phyloP scores from a whole-genome alignment of 2,888 invertebrate species.

The Gnatocerus cornutus region DNA sequence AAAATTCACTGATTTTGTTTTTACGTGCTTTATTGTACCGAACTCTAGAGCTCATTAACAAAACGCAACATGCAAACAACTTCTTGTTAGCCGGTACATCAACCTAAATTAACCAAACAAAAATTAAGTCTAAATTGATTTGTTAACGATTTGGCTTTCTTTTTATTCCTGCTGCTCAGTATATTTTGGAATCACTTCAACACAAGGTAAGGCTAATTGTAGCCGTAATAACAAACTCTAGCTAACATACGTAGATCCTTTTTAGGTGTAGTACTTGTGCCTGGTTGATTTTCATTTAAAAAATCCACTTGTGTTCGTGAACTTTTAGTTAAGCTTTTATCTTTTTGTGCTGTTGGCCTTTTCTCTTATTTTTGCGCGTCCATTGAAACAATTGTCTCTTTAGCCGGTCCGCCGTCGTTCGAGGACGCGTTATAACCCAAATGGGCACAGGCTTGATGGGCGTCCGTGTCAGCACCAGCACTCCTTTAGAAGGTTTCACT shows the following conservation, averaged over 20 bases:
- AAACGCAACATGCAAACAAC: slow-evolving; percentile 42
- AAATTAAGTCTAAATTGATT: slow-evolving; percentile 37
- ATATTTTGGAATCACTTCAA: slow-evolving; percentile 99
- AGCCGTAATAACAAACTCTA: slow-evolving; percentile 47
- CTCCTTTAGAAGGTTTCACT: slow-evolving; percentile 97
- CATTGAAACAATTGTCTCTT: slow-evolving; percentile 26
- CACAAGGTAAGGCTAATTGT: slow-evolving; percentile 89
- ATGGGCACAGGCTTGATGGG: slow-evolving; percentile 96
- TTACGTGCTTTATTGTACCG: slow-evolving; percentile 53
- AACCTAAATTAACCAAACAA: slow-evolving; percentile 33
- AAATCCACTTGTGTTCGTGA: slow-evolving; percentile 69
- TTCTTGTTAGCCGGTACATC: slow-evolving; percentile 44
- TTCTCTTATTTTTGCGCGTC: slow-evolving; percentile 21
- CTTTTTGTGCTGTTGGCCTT: slow-evolving; percentile 53
- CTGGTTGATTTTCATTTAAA: slow-evolving; percentile 51
- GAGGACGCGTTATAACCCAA: slow-evolving; percentile 93
- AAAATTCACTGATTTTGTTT: slow-evolving; percentile 58
- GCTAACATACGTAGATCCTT: slow-evolving; percentile 57
- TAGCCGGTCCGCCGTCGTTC: slow-evolving; percentile 97
- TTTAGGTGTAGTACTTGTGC: slow-evolving; percentile 46
- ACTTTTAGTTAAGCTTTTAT: slow-evolving; percentile 66
- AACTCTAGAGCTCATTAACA: slow-evolving; percentile 20
- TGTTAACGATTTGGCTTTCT: slow-evolving; percentile 62
- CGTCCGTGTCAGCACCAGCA: slow-evolving; percentile 94
- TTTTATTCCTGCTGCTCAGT: slow-evolving; percentile 86